Evolutionary conservation across 2,113 vertebrate species (phyloP).

Genomic region (Ellobius talpinus): DNA sequence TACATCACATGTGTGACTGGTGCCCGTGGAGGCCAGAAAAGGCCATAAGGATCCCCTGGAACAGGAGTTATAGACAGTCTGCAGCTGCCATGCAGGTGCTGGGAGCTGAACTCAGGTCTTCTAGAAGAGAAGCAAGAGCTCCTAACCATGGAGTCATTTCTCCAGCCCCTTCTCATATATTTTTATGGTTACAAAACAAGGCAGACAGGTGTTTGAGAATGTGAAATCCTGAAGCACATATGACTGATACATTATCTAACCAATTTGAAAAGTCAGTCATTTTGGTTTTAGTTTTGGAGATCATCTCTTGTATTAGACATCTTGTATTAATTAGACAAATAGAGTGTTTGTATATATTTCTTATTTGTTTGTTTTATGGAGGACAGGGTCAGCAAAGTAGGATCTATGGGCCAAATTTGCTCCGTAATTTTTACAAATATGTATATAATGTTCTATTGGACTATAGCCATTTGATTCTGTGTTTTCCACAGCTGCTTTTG

Average conservation of each 20-base stretch:
- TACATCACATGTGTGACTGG: neutral
- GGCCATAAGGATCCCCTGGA: neutral
- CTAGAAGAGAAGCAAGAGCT: neutral
- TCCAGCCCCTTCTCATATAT: too few relatives aligned
- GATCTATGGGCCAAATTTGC: neutral
- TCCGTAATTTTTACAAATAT: neutral
- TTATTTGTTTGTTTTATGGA: neutral
- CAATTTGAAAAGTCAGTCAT: slow-evolving; percentile 59
- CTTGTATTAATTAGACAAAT: too few relatives aligned
- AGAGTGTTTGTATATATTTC: neutral
- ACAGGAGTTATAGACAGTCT: neutral
- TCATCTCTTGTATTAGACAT: too few relatives aligned
- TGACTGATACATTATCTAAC: neutral
- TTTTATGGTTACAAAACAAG: slow-evolving; percentile 13
- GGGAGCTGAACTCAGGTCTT: neutral
- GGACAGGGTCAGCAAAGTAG: neutral
- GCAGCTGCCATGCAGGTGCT: neutral
- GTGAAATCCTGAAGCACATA: slow-evolving; percentile 14
- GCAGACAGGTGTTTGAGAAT: slow-evolving; percentile 1
- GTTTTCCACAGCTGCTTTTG: neutral
- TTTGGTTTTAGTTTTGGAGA: slow-evolving; percentile 43
- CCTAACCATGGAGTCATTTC: neutral
- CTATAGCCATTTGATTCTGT: neutral
- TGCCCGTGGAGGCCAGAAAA: neutral
- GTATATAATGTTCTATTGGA: neutral